Conservation (phyloP, 2,797 vertebrate species). For the Phalanger gymnotis region DNA sequence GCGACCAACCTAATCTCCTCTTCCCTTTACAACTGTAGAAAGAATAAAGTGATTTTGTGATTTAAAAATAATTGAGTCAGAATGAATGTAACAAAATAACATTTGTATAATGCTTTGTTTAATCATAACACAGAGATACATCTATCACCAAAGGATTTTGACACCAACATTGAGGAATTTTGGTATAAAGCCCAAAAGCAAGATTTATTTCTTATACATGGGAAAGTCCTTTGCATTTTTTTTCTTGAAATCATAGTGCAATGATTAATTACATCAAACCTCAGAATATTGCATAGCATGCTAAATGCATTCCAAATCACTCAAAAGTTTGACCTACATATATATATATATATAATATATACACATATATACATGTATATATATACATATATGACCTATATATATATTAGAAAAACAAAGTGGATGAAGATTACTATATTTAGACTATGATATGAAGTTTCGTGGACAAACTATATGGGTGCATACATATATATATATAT, state of each 20-base stretch:
- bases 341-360: neutral
- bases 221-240: neutral
- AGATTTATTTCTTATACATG: no score
- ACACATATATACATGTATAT: neutral
- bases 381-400: neutral
- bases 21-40: neutral
- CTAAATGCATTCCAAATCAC: neutral
- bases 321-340: neutral
- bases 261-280: neutral
- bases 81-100: constrained; percentile 8
- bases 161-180: neutral
- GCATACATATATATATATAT: neutral
- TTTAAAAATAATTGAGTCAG: constrained; percentile 33
- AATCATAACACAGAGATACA: neutral
- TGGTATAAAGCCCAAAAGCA: neutral
- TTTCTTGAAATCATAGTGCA: neutral
- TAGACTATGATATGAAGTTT: neutral
- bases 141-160: neutral
- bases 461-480: neutral
- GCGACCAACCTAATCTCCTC: neutral
- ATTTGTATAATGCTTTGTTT: neutral
- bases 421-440: neutral
- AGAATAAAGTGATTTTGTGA: constrained; percentile 11
- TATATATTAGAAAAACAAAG: neutral
- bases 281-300: neutral